Conservation (phyloP, 1,140 invertebrate species). For the Brachionus rotundiformis region DNA sequence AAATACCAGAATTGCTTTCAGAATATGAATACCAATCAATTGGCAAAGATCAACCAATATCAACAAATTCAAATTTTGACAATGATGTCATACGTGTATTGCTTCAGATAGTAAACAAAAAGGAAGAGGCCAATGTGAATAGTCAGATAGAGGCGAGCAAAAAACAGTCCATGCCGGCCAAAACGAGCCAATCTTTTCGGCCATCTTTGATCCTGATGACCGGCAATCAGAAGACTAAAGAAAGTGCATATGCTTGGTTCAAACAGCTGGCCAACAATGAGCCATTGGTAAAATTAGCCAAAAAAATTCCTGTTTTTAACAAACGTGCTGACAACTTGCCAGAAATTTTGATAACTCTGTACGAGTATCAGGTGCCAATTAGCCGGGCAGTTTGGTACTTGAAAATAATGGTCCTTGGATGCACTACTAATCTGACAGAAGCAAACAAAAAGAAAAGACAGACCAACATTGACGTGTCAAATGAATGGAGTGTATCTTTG, state of each 20-base stretch:
- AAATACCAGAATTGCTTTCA: constrained; percentile 30
- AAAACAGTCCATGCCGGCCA: constrained; percentile 27
- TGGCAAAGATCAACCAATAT: constrained; percentile 32
- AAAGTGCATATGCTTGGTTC: constrained; percentile 50
- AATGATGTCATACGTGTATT: constrained; percentile 7
- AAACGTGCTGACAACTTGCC: constrained; percentile 46
- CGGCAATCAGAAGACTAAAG: constrained; percentile 46
- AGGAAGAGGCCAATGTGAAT: constrained; percentile 28
- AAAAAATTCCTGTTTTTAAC: constrained; percentile 51
- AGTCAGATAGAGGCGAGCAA: constrained; percentile 32
- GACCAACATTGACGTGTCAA: constrained; percentile 29
- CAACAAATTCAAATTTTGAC: constrained; percentile 32
- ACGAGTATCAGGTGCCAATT: constrained; percentile 48
- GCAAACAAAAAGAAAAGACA: constrained; percentile 48
- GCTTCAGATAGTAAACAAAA: constrained; percentile 42
- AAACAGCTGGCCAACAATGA: constrained; percentile 51
- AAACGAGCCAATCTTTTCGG: constrained; percentile 24
- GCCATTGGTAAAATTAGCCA: constrained; percentile 41
- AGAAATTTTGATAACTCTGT: constrained; percentile 47
- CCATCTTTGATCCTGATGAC: constrained; percentile 48
- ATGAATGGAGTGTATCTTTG: constrained; percentile 42
- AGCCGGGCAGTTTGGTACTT: constrained; percentile 43
- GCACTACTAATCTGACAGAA: constrained; percentile 20
- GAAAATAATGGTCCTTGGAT: constrained; percentile 50
- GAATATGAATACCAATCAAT: constrained; percentile 46